These are phyloP conservation scores for Alosa sapidissima DNA, from an alignment of 2,797 vertebrate species.

Conservation along the genomic window DNA sequence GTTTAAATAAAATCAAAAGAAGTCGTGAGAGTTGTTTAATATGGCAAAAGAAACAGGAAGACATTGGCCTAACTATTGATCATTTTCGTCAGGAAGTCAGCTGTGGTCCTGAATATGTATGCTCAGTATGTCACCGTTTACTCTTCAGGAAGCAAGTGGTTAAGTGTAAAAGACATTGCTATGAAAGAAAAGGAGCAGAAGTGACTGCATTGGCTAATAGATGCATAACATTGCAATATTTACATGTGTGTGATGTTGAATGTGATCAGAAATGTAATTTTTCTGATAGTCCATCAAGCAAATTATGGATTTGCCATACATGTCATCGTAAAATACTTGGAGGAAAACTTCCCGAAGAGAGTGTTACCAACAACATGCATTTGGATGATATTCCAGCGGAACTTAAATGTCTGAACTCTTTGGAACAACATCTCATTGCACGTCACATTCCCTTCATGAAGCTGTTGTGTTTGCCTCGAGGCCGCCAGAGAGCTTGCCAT, in stretches of 20 bases:
- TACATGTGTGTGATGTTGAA: not conserved
- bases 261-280: not conserved
- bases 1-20: not conserved
- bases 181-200: not conserved
- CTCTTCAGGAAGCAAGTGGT: slow-evolving; percentile 11
- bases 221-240: not conserved
- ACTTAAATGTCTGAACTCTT: slow-evolving; percentile 16
- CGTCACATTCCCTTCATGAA: slow-evolving; percentile 29
- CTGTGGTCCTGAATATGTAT: slow-evolving; percentile 12
- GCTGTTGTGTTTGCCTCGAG: not conserved
- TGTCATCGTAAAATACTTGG: slow-evolving; percentile 20
- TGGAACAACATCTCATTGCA: slow-evolving; percentile 24
- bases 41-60: not conserved
- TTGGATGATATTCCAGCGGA: not conserved
- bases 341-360: slow-evolving; percentile 6
- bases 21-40: not conserved
- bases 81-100: not conserved
- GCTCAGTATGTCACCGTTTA: slow-evolving; percentile 4
- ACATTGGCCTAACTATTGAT: not conserved
- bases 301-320: slow-evolving; percentile 31
- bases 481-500: not conserved
- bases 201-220: not conserved
- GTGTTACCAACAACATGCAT: not conserved
- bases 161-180: not conserved
- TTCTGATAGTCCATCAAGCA: not conserved